phyloP scores from a whole-genome alignment of 2,797 vertebrate genomes.

The Liasis olivaceus region DNA sequence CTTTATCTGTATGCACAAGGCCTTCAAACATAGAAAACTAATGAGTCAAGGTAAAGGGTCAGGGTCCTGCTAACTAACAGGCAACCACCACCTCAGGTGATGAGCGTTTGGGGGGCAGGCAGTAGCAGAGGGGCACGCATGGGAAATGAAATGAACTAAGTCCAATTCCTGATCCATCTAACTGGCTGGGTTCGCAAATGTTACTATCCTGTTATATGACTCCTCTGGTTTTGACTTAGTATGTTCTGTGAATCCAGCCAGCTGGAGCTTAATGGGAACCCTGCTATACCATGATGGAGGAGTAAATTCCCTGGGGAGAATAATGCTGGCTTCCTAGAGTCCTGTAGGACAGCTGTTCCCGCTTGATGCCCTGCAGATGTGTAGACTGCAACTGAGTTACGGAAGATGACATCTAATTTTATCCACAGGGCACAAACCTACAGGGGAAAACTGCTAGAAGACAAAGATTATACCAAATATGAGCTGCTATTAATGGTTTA shows the following conservation, averaged over 20 bases:
- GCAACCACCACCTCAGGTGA: background rate
- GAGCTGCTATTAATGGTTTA: background rate
- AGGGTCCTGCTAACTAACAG: background rate
- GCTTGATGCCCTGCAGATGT: background rate
- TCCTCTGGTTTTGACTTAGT: background rate
- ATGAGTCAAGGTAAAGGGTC: background rate
- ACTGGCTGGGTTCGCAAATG: background rate
- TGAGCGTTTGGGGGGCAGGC: background rate
- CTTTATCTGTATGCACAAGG: background rate
- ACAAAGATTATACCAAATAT: background rate
- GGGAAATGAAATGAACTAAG: background rate
- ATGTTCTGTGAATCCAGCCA: background rate
- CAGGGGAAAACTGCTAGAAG: background rate
- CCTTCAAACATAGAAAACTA: background rate
- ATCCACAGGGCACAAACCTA: background rate
- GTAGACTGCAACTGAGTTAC: background rate
- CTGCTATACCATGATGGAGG: background rate
- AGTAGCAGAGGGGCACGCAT: background rate
- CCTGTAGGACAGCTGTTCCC: background rate
- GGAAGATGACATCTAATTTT: background rate
- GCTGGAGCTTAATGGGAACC: background rate
- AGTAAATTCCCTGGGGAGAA: background rate
- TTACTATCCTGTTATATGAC: background rate
- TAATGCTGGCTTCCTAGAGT: background rate
- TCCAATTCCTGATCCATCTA: background rate